Evolutionary conservation across 1,140 invertebrate genomes (phyloP).

Genomic region (Heliconius hewitsoni): DNA sequence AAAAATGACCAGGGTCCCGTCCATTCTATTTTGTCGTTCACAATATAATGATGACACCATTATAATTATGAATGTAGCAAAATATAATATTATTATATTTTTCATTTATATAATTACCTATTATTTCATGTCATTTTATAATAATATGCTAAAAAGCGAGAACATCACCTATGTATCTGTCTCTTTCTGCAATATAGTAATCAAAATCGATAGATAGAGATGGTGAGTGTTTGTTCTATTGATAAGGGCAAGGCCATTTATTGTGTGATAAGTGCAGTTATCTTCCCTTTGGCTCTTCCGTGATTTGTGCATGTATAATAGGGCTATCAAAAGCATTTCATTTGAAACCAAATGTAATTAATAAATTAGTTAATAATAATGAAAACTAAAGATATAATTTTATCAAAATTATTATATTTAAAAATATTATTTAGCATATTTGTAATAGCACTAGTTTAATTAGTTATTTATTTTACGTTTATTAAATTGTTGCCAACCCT

Average conservation of each 20-base stretch:
- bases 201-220: slow-evolving; percentile 27
- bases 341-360: background rate
- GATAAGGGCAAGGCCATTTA: slow-evolving; percentile 40
- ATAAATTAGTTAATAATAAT: background rate
- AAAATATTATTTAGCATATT: background rate
- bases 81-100: background rate
- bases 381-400: background rate
- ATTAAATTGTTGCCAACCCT: slow-evolving; percentile 6
- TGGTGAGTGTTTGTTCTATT: slow-evolving; percentile 25
- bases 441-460: background rate
- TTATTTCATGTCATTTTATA: background rate
- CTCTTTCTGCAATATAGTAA: slow-evolving; percentile 25
- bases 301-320: slow-evolving; percentile 35
- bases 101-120: background rate
- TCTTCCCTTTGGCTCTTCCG: slow-evolving; percentile 38
- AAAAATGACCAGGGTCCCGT: too few species aligned
- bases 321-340: slow-evolving; percentile 1
- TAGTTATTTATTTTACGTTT: background rate
- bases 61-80: too few species aligned
- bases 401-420: background rate
- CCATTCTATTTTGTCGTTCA: too few species aligned
- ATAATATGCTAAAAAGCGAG: background rate
- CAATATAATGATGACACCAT: too few species aligned
- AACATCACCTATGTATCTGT: background rate
- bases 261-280: slow-evolving; percentile 39